A percentile compares a stretch with the other conserved stretches of the same genome.
These are phyloP conservation scores for Mimas tiliae DNA, from an alignment of 2,888 invertebrate species.

Conservation along the genomic window DNA sequence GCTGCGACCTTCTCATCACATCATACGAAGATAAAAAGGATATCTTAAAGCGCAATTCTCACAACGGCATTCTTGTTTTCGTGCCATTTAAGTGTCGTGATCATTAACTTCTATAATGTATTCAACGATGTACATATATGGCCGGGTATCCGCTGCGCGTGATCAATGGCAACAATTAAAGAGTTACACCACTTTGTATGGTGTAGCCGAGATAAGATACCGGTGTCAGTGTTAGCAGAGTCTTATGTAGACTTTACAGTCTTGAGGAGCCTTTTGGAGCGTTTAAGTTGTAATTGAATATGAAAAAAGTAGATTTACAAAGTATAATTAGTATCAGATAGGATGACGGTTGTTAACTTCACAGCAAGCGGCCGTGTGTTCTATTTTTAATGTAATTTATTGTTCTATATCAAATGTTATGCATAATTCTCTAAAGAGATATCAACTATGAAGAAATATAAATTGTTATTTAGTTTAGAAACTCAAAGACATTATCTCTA, in stretches of 20 bases:
- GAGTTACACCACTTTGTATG: conserved; percentile 24
- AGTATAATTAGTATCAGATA: neutral
- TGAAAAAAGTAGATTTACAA: neutral
- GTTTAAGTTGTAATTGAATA: neutral
- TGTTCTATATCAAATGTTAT: neutral
- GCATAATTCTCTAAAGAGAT: neutral
- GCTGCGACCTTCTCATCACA: conserved; percentile 12
- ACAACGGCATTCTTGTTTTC: conserved; percentile 14
- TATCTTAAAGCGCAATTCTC: conserved; percentile 8
- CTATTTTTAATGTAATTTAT: neutral
- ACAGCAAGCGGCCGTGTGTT: neutral
- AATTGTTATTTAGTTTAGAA: too few relatives aligned
- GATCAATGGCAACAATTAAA: conserved; percentile 20
- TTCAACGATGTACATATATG: conserved; percentile 4
- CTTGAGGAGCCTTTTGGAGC: neutral
- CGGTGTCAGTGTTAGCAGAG: neutral
- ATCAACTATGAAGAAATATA: neutral
- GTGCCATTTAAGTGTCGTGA: conserved; percentile 18
- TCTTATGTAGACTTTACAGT: neutral
- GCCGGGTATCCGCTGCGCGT: neutral
- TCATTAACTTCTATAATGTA: conserved; percentile 22
- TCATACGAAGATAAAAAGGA: conserved; percentile 7
- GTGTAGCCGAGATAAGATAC: neutral
- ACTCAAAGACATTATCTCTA: too few relatives aligned
- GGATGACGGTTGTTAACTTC: neutral